Evolutionary conservation across 2,113 vertebrate genomes (phyloP).

Genomic region (Mixornis gularis): DNA sequence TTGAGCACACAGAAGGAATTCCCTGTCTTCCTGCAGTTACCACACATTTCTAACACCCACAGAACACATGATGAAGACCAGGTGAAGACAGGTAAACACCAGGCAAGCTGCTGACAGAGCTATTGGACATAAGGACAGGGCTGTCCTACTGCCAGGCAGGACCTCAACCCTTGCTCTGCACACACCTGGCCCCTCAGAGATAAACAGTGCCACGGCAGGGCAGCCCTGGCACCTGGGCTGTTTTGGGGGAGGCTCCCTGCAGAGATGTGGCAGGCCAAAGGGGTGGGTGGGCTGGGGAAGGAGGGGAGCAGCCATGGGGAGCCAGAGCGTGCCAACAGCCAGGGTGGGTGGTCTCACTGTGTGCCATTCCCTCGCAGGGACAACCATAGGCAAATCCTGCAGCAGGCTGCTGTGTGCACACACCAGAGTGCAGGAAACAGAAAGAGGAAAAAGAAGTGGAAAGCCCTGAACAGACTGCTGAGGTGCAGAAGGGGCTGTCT

Average conservation of each 20-base stretch:
- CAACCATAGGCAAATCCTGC: neutral
- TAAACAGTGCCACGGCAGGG: neutral
- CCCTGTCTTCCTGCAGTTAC: fast-evolving
- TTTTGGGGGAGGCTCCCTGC: neutral
- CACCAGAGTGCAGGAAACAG: neutral
- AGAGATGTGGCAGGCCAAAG: neutral
- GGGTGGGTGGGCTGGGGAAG: neutral
- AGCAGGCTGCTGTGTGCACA: neutral
- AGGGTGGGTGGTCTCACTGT: fast-evolving
- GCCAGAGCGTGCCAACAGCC: neutral
- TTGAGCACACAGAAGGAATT: neutral
- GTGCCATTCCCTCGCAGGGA: fast-evolving
- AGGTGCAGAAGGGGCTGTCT: neutral
- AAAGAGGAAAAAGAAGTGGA: neutral
- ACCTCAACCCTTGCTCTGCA: fast-evolving
- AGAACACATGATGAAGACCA: no score
- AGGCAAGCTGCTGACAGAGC: fast-evolving
- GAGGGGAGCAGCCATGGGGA: fast-evolving
- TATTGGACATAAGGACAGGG: fast-evolving
- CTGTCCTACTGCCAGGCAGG: neutral
- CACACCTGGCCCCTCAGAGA: fast-evolving
- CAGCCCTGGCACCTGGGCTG: neutral
- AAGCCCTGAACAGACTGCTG: fast-evolving
- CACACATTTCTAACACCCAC: fast-evolving
- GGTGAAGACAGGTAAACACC: neutral